Evolutionary conservation across 2,888 invertebrate genomes (phyloP), one percentile per base, ranked within the genome.

Genomic region (Idaea aversata): DNA sequence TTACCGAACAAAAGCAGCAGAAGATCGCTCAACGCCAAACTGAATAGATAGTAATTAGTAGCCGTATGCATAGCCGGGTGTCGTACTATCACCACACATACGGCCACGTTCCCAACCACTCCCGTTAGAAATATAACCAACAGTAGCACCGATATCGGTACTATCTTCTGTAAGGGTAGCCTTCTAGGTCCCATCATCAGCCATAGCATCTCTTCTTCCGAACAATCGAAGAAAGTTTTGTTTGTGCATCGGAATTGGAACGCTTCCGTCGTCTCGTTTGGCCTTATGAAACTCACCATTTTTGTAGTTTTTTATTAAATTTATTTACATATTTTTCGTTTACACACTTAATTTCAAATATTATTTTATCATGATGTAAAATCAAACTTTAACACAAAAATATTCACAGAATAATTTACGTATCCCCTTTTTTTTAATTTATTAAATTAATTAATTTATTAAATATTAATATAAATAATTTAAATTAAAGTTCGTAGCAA

Each of bases 41-140:
- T 98, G 91, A 98, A 97, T 62, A 98, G 93, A 83, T 98, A 98
- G 83, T 97, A 98, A 83, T 98, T 98, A 0, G 98, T 98, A 0
- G 98, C 96, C 0, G 97, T 97, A 78, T 97, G 97, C 96, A 98
- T 96, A 6, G 96, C 94, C 0, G 95, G 94, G 80, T 98, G 97
- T 47, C 94, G 94, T 7, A 96, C 94, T 64, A 98, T 98, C 15
- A 98, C 98, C 59, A 96, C 94, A 81, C 98, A 98, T 6, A 98
- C 98, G 4, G 95, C 94, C 35, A 96, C 89, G 82, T 98, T 98
- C 4, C 98, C 98, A 61, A 96, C 90, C 57, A 98, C 94, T 0
- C 98, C 98, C 0, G 97, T 96, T 61, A 97, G 87, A 85, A 98
- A 97, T 69, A 98, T 96, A 65, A 95, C 86, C 69, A 95, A 91